These are phyloP conservation scores for Conopomorpha cramerella DNA, from an alignment of 1,140 invertebrate species.

Conservation along the genomic window DNA sequence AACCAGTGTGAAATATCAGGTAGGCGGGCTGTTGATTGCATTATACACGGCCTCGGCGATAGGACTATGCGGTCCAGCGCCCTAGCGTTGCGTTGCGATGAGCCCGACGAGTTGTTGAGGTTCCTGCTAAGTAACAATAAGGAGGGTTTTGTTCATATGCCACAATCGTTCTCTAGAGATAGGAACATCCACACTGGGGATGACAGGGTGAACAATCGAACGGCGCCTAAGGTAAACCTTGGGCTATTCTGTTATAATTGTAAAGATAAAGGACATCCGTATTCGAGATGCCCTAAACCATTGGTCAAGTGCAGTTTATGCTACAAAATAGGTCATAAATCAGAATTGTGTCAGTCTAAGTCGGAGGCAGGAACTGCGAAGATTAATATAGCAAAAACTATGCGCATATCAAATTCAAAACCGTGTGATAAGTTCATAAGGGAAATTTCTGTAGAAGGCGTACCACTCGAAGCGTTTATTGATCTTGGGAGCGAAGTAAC, in stretches of 20 bases:
- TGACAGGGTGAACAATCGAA: no score
- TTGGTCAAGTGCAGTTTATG: conserved; percentile 6
- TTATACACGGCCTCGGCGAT: conserved; percentile 6
- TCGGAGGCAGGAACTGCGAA: background rate
- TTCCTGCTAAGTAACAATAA: conserved; percentile 5
- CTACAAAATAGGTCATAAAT: conserved; percentile 6
- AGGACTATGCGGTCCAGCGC: conserved; percentile 5
- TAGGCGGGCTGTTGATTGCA: conserved; percentile 4
- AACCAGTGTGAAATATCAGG: conserved; percentile 2
- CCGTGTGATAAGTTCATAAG: conserved; percentile 6
- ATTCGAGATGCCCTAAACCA: conserved; percentile 6
- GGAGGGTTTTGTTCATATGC: background rate
- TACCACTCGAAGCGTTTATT: conserved; percentile 3
- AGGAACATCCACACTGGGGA: no score
- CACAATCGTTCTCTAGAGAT: background rate
- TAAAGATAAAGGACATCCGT: conserved; percentile 10
- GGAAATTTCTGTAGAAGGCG: conserved; percentile 1
- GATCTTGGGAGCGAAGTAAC: conserved; percentile 11
- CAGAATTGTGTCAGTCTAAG: conserved; percentile 2
- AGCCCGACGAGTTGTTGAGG: conserved; percentile 4
- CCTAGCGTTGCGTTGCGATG: conserved; percentile 1
- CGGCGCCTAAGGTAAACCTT: no score
- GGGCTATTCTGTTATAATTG: conserved; percentile 8
- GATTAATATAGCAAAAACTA: conserved; percentile 2
- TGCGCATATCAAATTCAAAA: conserved; percentile 4